Percentiles rank a stretch among this genome's conserved stretches.
phyloP scores from a whole-genome alignment of 2,888 invertebrate species.

The Acanthosepion lycidas region DNA sequence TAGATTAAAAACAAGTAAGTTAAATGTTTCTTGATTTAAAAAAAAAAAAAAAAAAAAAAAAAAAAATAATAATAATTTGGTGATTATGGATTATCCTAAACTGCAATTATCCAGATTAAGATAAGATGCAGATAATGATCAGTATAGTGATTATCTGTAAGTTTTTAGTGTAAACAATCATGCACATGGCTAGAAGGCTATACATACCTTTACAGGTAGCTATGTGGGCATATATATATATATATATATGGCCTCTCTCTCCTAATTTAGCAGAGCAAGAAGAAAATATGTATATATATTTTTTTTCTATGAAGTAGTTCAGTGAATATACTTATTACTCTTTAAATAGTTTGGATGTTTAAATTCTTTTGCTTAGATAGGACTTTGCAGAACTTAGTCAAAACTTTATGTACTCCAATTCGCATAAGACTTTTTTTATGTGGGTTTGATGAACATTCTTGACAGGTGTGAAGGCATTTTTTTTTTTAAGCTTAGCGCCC shows the following conservation, averaged over 20 bases:
- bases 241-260: not conserved
- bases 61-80: not conserved
- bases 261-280: too few relatives aligned
- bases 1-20: not conserved
- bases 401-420: too few relatives aligned
- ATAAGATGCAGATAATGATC: not conserved
- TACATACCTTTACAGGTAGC: not conserved
- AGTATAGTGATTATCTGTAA: not conserved
- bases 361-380: too few relatives aligned
- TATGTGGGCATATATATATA: not conserved
- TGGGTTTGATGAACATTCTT: too few relatives aligned
- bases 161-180: not conserved
- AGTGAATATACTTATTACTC: too few relatives aligned
- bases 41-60: not conserved
- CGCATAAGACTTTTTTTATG: too few relatives aligned
- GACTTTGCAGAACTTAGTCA: too few relatives aligned
- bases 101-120: not conserved
- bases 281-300: too few relatives aligned
- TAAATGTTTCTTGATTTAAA: not conserved
- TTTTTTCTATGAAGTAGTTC: too few relatives aligned
- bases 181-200: not conserved
- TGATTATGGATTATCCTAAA: not conserved
- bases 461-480: too few relatives aligned
- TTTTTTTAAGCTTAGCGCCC: too few relatives aligned
- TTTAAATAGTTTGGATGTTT: too few relatives aligned